A percentile compares a stretch with the other conserved stretches of the same genome.
Conservation (phyloP, 2,113 vertebrate species). For the Penelope pileata region DNA sequence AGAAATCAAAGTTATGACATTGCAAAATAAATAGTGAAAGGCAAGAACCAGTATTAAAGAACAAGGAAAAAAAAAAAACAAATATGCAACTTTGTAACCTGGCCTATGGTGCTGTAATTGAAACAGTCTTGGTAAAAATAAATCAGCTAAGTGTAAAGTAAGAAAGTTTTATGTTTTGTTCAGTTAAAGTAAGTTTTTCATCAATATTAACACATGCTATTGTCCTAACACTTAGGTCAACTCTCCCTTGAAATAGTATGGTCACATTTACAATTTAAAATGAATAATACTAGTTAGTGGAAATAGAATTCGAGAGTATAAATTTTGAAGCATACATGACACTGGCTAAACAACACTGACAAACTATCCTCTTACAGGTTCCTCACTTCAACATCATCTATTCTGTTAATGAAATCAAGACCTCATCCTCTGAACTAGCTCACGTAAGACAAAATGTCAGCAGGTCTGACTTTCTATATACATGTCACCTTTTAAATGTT, state of each 20-base stretch:
- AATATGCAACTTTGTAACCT: not conserved
- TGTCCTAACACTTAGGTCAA: not conserved
- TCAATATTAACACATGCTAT: not conserved
- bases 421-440: slow-evolving; percentile 4
- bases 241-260: not conserved
- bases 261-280: not conserved
- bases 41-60: not conserved
- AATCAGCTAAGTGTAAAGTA: not conserved
- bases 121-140: not conserved
- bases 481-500: slow-evolving; percentile 69
- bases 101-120: not conserved
- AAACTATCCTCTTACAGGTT: not conserved
- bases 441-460: slow-evolving; percentile 59
- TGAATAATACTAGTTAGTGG: not conserved
- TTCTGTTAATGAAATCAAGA: slow-evolving; percentile 29
- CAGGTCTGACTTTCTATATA: slow-evolving; percentile 49
- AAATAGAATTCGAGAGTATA: not conserved
- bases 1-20: not conserved
- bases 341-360: not conserved
- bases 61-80: not conserved
- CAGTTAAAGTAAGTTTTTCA: not conserved
- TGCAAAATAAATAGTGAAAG: not conserved
- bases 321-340: not conserved
- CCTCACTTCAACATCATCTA: slow-evolving; percentile 16
- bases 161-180: slow-evolving; percentile 7